These are phyloP conservation scores for Ophthalmolycus amberensis DNA, from an alignment of 2,113 vertebrate species.

Conservation along the genomic window DNA sequence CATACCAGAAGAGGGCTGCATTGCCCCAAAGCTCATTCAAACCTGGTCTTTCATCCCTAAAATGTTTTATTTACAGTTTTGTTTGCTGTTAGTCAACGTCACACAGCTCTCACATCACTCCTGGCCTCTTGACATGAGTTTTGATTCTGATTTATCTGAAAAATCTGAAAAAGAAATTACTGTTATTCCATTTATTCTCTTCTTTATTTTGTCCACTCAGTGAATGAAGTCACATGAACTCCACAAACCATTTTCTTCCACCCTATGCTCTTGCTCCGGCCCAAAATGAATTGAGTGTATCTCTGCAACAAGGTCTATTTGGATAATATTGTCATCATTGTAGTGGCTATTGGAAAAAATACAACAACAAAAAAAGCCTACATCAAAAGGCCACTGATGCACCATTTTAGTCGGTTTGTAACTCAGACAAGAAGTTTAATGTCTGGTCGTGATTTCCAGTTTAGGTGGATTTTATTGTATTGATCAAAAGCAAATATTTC, in stretches of 20 bases:
- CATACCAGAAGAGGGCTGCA: conserved; percentile 73
- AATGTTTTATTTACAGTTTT: background rate
- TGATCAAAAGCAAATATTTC: no score
- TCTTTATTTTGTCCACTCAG: background rate
- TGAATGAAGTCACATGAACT: background rate
- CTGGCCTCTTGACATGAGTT: background rate
- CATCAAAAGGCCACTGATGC: no score
- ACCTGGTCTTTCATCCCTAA: background rate
- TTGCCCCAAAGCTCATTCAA: conserved; percentile 15
- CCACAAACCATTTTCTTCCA: background rate
- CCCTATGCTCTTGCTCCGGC: no score
- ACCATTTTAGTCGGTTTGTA: no score
- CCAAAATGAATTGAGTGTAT: no score
- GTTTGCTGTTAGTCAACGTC: conserved; percentile 17
- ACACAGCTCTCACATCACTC: conserved; percentile 1
- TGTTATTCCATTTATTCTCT: background rate
- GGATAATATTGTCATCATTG: no score
- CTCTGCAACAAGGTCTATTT: no score
- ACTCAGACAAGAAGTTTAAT: no score
- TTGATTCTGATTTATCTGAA: background rate
- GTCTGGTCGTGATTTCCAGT: no score
- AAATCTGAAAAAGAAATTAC: background rate
- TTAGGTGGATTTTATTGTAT: no score
- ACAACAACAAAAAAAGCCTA: no score
- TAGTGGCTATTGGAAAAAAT: no score